A percentile compares a stretch with the other conserved stretches of the same genome.
Conservation (phyloP, 30 jellyfish, hydroid and myxozoan genomes). For the Turritopsis rubra region DNA sequence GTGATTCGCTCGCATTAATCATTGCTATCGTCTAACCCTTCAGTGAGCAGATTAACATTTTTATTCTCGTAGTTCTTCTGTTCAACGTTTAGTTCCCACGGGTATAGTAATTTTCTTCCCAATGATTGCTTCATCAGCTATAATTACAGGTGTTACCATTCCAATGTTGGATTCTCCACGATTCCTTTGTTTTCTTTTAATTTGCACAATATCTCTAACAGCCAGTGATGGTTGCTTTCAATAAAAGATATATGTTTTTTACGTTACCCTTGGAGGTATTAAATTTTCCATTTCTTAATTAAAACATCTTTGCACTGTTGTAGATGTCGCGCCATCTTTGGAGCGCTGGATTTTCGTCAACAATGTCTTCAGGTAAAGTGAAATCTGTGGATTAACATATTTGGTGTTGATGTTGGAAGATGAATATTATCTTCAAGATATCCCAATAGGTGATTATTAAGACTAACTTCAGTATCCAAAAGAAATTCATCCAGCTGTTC, state of each 20-base stretch:
- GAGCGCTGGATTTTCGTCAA: background rate
- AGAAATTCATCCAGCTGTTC: slow-evolving; percentile 47
- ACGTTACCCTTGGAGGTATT: slow-evolving; percentile 2
- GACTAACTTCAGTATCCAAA: slow-evolving; percentile 32
- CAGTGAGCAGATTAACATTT: no score
- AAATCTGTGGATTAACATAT: slow-evolving; percentile 17
- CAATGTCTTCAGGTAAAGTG: background rate
- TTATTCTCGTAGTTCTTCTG: no score
- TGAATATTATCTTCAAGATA: slow-evolving; percentile 23
- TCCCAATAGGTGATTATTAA: slow-evolving; percentile 21
- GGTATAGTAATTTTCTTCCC: background rate
- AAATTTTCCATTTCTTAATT: background rate
- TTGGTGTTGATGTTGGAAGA: slow-evolving; percentile 23
- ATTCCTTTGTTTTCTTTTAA: background rate
- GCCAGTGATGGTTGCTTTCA: background rate
- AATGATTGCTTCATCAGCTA: background rate
- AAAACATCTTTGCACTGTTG: background rate
- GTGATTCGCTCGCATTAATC: no score
- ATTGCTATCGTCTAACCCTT: no score
- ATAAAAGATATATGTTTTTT: background rate
- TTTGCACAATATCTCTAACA: background rate
- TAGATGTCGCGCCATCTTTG: slow-evolving; percentile 6
- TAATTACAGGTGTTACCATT: background rate
- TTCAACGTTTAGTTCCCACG: background rate
- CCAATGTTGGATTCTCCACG: no score